Base-by-base conservation (phyloP, 1,140 invertebrate species). In the Nebria ingens region DNA sequence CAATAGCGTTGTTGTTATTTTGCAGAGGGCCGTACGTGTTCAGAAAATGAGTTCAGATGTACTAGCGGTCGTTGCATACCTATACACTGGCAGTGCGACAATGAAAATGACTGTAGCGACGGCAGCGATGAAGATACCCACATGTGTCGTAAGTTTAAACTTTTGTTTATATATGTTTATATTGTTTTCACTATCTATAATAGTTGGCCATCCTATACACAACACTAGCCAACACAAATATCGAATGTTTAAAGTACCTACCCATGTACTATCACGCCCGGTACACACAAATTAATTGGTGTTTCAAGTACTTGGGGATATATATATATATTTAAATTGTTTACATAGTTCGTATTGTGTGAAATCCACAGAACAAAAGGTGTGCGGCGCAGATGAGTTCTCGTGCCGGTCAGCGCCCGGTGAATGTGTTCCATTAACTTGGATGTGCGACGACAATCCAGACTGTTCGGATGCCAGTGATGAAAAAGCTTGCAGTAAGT, bases 381-480 rank as follows among this genome's bases (percentile, higher is more conserved):
- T 82, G 59, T 93, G 91, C 76, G 83, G 82, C 40, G 76, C 83
- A n/a, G 88, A 91, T 66, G 85, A 93, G 70, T 93, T 91, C 73
- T 85, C 85, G 11, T 94, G 91, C 71, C 81, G 85, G 60, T 82
- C 80, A 25, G 79, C 77, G 58, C 79, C 79, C 54, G 87, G 87
- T 49, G 86, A 91, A 73, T 95, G 91, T 71, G 86, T 95, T 56
- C 87, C 90, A 53, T 77, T 91, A 61, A 86, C 86, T 29, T 95
- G 91, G 91, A 89, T 92, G 78, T 96, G 93, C 71, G 91, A 95
- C 73, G 84, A 85, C 67, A 86, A 84, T 68, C 70, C 77, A 22
- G 92, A 95, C 76, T 95, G 93, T 76, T 80, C 81, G 53, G 90
- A 93, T 72, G 87, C 83, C 61, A 91, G 89, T 59, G 93, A 96